Conservation (phyloP, 1,140 invertebrate species). For the Maniola jurtina region DNA sequence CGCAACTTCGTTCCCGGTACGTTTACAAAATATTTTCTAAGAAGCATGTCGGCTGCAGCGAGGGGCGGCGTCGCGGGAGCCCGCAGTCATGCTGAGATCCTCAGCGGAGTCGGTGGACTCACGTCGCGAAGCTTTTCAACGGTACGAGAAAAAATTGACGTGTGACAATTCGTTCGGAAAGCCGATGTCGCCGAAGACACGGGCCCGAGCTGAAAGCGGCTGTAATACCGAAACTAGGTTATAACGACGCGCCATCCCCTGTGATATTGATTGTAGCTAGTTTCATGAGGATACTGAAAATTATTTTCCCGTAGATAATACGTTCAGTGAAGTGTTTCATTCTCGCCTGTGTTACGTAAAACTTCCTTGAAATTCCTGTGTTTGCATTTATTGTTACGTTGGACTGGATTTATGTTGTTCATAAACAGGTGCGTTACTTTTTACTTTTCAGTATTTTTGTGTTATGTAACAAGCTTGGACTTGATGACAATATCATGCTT, state of each 20-base stretch:
- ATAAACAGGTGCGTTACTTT: constrained; percentile 37
- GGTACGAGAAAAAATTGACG: constrained; percentile 62
- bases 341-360: constrained; percentile 33
- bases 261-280: constrained; percentile 57
- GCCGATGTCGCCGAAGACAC: constrained; percentile 49
- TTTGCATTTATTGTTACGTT: constrained; percentile 28
- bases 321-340: constrained; percentile 62
- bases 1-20: constrained; percentile 43
- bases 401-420: constrained; percentile 33
- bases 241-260: constrained; percentile 65
- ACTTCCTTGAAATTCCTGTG: constrained; percentile 33
- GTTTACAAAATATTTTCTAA: constrained; percentile 65
- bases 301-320: constrained; percentile 44
- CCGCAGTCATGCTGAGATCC: constrained; percentile 75
- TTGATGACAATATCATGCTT: no score
- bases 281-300: constrained; percentile 61
- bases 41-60: constrained; percentile 67
- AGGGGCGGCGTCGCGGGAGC: constrained; percentile 74
- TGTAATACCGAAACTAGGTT: constrained; percentile 45
- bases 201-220: constrained; percentile 29
- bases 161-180: constrained; percentile 61
- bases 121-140: constrained; percentile 65
- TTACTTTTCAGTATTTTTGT: constrained; percentile 5
- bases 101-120: constrained; percentile 70
- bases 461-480: neutral